Evolutionary conservation across 2,797 vertebrate species (phyloP).

Genomic region (Centropyge bicolor): DNA sequence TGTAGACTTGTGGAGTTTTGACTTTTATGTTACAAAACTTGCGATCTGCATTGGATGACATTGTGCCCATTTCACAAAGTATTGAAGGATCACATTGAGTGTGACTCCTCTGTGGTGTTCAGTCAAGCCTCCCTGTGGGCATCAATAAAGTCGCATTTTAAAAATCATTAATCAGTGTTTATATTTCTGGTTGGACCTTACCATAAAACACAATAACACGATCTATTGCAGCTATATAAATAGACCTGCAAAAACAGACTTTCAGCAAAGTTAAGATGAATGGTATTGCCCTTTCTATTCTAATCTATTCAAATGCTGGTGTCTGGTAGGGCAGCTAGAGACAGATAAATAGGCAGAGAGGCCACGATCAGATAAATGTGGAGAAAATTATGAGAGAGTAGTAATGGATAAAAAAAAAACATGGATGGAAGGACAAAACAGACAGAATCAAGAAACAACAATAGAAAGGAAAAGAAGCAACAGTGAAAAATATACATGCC

Average conservation of each 20-base stretch:
- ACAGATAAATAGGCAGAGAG: conserved; percentile 16
- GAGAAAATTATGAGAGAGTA: neutral
- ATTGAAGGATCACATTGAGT: neutral
- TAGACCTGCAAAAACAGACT: conserved; percentile 8
- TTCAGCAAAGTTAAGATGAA: conserved; percentile 38
- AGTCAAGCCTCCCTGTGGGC: neutral
- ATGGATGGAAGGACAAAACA: neutral
- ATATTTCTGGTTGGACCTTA: neutral
- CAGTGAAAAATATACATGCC: conserved; percentile 1
- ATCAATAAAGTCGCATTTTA: neutral
- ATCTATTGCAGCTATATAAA: conserved; percentile 4
- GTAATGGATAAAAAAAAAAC: conserved; percentile 7
- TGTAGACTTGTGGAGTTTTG: too few species aligned
- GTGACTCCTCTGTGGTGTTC: neutral
- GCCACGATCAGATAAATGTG: conserved; percentile 18
- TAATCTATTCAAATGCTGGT: conserved; percentile 50
- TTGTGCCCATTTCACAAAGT: too few species aligned
- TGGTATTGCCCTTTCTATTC: conserved; percentile 44
- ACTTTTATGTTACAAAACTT: too few species aligned
- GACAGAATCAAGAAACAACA: neutral
- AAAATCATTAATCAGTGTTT: neutral
- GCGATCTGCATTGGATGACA: too few species aligned
- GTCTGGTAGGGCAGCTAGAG: conserved; percentile 23
- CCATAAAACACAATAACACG: neutral
- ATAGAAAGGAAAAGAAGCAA: neutral